These are phyloP conservation scores for Apodemia zela DNA, from an alignment of 2,888 invertebrate species.

Conservation along the genomic window DNA sequence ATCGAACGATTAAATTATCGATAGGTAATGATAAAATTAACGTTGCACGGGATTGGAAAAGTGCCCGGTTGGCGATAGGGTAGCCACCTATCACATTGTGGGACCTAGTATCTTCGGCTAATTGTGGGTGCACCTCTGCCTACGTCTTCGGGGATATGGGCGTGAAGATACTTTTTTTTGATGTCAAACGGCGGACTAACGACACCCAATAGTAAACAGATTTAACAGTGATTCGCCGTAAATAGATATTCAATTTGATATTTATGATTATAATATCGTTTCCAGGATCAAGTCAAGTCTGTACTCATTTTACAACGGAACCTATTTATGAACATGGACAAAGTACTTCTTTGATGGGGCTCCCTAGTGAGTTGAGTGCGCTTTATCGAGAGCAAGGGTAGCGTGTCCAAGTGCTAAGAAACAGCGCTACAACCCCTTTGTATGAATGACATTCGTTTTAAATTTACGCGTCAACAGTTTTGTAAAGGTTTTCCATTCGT, in stretches of 20 bases:
- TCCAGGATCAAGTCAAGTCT: not conserved
- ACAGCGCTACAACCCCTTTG: slow-evolving; percentile 40
- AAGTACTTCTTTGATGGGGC: not conserved
- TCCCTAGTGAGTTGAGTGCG: not conserved
- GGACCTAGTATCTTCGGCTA: too few relatives aligned
- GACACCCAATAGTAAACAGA: too few relatives aligned
- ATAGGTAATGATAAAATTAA: too few relatives aligned
- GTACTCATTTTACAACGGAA: not conserved
- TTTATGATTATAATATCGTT: not conserved
- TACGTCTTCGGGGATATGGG: too few relatives aligned
- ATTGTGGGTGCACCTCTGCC: too few relatives aligned
- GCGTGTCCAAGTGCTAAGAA: slow-evolving; percentile 66
- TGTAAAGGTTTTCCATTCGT: slow-evolving; percentile 3
- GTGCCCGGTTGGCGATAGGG: too few relatives aligned
- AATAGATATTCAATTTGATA: not conserved
- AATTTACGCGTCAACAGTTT: slow-evolving; percentile 1
- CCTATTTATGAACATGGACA: not conserved
- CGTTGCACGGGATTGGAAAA: too few relatives aligned
- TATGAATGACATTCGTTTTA: not conserved
- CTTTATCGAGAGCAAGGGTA: slow-evolving; percentile 37
- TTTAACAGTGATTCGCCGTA: too few relatives aligned
- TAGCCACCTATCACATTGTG: too few relatives aligned
- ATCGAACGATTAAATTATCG: too few relatives aligned
- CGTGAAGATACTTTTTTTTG: too few relatives aligned
- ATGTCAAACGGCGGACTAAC: too few relatives aligned